Conservation (phyloP, 2,888 invertebrate genomes). For the Myathropa florea region DNA sequence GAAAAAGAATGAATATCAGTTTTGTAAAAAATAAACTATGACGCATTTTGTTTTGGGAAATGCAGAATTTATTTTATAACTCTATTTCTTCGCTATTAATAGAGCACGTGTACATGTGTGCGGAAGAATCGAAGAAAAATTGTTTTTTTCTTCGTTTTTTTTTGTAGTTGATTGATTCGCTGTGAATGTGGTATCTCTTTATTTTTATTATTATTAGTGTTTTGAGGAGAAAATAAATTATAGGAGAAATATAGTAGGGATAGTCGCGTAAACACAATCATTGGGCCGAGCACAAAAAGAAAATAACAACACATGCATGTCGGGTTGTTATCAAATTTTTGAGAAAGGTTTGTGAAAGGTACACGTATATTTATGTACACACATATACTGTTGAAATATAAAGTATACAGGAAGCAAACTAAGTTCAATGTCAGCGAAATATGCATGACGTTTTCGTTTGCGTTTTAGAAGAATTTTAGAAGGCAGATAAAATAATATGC, state of each 20-base stretch:
- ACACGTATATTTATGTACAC: background rate
- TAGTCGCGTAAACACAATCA: slow-evolving; percentile 8
- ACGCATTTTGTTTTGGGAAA: slow-evolving; percentile 58
- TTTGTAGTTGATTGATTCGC: slow-evolving; percentile 18
- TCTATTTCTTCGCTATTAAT: slow-evolving; percentile 18
- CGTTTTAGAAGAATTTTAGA: background rate
- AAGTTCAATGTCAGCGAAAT: slow-evolving; percentile 16
- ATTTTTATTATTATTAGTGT: background rate
- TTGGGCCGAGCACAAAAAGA: background rate
- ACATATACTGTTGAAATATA: background rate
- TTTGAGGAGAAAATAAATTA: background rate
- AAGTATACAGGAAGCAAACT: slow-evolving; percentile 26
- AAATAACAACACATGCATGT: background rate
- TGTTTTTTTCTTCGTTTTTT: slow-evolving; percentile 2
- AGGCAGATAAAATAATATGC: background rate
- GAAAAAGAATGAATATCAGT: background rate
- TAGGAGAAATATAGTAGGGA: background rate
- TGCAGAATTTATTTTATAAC: slow-evolving; percentile 36
- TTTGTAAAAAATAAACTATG: slow-evolving; percentile 14
- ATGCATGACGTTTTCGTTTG: slow-evolving; percentile 3
- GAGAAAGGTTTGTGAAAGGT: slow-evolving; percentile 6
- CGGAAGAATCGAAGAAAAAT: background rate
- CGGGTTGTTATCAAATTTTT: slow-evolving; percentile 10
- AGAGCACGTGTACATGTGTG: slow-evolving; percentile 16
- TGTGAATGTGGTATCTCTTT: slow-evolving; percentile 16